Base-by-base conservation (phyloP, 2,113 vertebrate species). In the Dasyurus viverrinus region DNA sequence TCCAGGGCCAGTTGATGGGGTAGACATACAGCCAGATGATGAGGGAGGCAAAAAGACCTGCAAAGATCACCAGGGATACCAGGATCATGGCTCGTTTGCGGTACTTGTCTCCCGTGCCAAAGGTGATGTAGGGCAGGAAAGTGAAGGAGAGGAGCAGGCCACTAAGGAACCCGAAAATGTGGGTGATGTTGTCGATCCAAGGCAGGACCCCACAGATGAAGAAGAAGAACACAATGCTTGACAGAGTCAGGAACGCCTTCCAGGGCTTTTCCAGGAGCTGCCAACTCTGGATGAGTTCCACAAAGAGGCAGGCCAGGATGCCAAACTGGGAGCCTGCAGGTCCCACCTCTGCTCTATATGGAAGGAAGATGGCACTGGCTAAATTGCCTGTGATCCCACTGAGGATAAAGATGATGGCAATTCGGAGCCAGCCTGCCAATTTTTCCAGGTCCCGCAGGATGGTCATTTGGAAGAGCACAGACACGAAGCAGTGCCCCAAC, bases 131-230 rank as follows among this genome's bases (percentile, higher is more conserved):
- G 54, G 99, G 99, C 95, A 99, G 98, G 98, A 99, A 99, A 97
- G 99, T 98, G 0, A 99, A 99, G 93, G 99, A 99, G 16, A 99
- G 99, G 92, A 99, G 98, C 53, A 99, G 93, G 26, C 99, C 99
- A 0, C 99, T 99, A 93, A 99, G 98, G 98, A 99, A 99, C 84
- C 99, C 99, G 0, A 99, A 99, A 93, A 99, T 99, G 98, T 99
- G 99, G 24, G 99, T 99, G 0, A 99, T 99, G 98, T 99, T 99
- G 98, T 99, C 99, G 0, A 99, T 99, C 99, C 99, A 99, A 0
- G 99, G 99, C 97, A 99, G 98, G 57, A 99, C 99, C 57, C 99
- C 99, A 0, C 99, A 99, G 91, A 99, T 0, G 92, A 99, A 99
- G 68, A 99, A 99, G 98, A 99, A 99, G 91, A 99, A 98, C 50